Evolutionary conservation across 2,888 invertebrate genomes (phyloP).

Genomic region (Himalopsyche kuldschensis): DNA sequence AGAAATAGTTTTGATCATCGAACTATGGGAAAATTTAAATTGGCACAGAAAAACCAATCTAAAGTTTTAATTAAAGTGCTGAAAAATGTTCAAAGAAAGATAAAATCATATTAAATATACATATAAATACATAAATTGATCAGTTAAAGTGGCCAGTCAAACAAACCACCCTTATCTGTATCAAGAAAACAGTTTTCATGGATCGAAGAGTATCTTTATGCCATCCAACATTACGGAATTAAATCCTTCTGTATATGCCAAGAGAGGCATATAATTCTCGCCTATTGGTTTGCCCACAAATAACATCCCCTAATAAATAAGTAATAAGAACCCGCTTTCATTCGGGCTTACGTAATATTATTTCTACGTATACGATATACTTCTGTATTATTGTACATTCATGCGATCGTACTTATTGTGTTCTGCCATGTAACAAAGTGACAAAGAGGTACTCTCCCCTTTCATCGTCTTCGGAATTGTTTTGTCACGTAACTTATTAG

Average conservation of each 20-base stretch:
- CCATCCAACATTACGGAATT: not conserved
- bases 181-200: not conserved
- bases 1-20: too few species aligned
- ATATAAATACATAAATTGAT: too few species aligned
- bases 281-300: not conserved
- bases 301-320: not conserved
- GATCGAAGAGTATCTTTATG: too few species aligned
- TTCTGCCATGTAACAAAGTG: not conserved
- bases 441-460: not conserved
- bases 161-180: not conserved
- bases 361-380: not conserved
- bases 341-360: not conserved
- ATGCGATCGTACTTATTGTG: not conserved
- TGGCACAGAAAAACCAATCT: too few species aligned
- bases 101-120: too few species aligned
- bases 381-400: not conserved
- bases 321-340: not conserved
- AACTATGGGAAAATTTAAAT: too few species aligned
- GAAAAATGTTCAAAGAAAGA: too few species aligned
- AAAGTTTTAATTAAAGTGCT: too few species aligned
- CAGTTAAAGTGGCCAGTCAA: not conserved
- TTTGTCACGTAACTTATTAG: slow-evolving; percentile 17
- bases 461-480: not conserved
- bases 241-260: not conserved
- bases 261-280: not conserved